phyloP scores from a whole-genome alignment of 2,113 vertebrate species.

The Craseonycteris thonglongyai region DNA sequence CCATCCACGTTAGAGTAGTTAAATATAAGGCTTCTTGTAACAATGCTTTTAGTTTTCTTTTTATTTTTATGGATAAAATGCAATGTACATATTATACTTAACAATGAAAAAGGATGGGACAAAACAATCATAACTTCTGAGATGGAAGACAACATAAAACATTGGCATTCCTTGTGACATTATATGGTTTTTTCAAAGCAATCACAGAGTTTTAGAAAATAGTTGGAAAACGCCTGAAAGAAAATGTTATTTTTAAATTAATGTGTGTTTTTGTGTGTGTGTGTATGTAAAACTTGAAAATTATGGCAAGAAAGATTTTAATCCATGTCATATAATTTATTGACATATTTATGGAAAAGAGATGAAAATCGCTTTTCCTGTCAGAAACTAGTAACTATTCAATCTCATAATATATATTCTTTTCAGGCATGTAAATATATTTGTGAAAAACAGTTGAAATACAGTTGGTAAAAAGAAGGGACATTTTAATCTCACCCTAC shows the following conservation, averaged over 20 bases:
- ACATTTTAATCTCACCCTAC: background rate
- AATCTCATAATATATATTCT: background rate
- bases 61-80: constrained; percentile 77
- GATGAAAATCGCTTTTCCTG: background rate
- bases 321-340: constrained; percentile 1
- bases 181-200: constrained; percentile 55
- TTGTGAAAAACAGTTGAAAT: background rate
- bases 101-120: constrained; percentile 46
- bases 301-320: background rate
- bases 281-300: background rate
- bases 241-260: constrained; percentile 25
- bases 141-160: constrained; percentile 36
- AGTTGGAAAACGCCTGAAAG: constrained; percentile 47
- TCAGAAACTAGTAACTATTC: constrained; percentile 9
- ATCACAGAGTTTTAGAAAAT: constrained; percentile 21
- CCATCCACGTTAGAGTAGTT: background rate
- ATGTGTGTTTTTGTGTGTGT: background rate
- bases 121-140: constrained; percentile 47
- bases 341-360: constrained; percentile 34
- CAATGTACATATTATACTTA: constrained; percentile 58
- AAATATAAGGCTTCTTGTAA: background rate
- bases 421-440: background rate
- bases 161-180: constrained; percentile 50
- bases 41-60: constrained; percentile 14
- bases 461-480: background rate